Evolutionary conservation across 2,113 vertebrate genomes (phyloP).

Genomic region (Amphilophus citrinellus): DNA sequence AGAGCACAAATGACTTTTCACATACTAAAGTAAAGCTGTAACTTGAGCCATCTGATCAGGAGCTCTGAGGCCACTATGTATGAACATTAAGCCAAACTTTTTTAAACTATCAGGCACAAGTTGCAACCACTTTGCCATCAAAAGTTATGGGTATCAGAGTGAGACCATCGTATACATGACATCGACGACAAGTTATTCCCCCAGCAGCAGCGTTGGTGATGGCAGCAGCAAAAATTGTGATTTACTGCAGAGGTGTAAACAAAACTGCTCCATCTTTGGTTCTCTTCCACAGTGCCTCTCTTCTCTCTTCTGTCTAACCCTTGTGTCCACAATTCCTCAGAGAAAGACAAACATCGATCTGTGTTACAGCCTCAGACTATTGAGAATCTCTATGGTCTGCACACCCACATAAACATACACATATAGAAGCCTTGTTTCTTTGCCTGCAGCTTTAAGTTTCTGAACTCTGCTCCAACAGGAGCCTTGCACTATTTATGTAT

Average conservation of each 20-base stretch:
- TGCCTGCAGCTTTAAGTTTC: slow-evolving; percentile 32
- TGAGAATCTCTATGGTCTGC: slow-evolving; percentile 31
- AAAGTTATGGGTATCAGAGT: slow-evolving; percentile 70
- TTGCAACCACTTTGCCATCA: slow-evolving; percentile 56
- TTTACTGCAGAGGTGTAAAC: slow-evolving; percentile 68
- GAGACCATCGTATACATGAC: slow-evolving; percentile 39
- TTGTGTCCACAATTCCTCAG: slow-evolving; percentile 57
- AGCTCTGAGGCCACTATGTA: slow-evolving; percentile 8
- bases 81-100: slow-evolving; percentile 39
- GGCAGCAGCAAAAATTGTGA: slow-evolving; percentile 59
- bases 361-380: slow-evolving; percentile 66
- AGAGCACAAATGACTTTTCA: background rate
- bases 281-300: slow-evolving; percentile 6
- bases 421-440: background rate
- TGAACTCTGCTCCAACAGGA: slow-evolving; percentile 24
- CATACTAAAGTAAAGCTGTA: slow-evolving; percentile 21
- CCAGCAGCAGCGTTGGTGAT: background rate
- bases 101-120: slow-evolving; percentile 36
- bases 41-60: background rate
- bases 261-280: slow-evolving; percentile 35
- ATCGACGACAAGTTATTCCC: slow-evolving; percentile 43
- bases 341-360: slow-evolving; percentile 73
- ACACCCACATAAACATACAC: slow-evolving; percentile 10
- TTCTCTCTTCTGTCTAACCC: slow-evolving; percentile 43
- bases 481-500: background rate